Evolutionary conservation across 2,797 vertebrate genomes (phyloP).

Genomic region (Pitangus sulphuratus): DNA sequence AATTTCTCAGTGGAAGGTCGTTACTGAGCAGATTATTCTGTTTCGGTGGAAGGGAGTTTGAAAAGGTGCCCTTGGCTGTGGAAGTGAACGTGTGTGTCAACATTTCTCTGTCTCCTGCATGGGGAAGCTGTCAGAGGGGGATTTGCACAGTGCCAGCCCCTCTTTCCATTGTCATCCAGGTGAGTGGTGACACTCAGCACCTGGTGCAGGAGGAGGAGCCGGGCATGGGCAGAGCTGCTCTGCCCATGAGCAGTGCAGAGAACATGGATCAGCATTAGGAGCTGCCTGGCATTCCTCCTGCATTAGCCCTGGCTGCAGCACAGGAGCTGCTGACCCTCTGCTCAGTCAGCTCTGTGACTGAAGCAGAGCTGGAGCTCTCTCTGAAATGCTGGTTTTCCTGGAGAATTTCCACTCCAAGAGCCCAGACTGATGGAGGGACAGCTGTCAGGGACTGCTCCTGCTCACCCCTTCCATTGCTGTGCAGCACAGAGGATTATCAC

Average conservation of each 20-base stretch:
- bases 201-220: not conserved
- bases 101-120: not conserved
- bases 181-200: not conserved
- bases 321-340: not conserved
- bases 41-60: not conserved
- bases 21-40: not conserved
- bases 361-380: accelerated
- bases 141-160: not conserved
- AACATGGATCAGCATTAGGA: not conserved
- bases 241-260: not conserved
- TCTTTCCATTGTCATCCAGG: not conserved
- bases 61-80: not conserved
- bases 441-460: not conserved
- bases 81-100: not conserved
- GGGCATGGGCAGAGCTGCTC: not conserved
- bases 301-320: not conserved
- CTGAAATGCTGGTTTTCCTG: not conserved
- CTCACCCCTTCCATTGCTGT: not conserved
- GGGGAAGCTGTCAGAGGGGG: not conserved
- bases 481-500: not conserved
- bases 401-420: not conserved
- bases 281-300: not conserved
- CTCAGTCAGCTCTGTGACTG: not conserved
- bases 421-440: not conserved
- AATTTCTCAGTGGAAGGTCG: not conserved